A percentile compares a stretch with the other conserved stretches of the same genome.
These are phyloP conservation scores for Ctenodactylus gundi DNA, from an alignment of 2,113 vertebrate genomes.

Conservation along the genomic window DNA sequence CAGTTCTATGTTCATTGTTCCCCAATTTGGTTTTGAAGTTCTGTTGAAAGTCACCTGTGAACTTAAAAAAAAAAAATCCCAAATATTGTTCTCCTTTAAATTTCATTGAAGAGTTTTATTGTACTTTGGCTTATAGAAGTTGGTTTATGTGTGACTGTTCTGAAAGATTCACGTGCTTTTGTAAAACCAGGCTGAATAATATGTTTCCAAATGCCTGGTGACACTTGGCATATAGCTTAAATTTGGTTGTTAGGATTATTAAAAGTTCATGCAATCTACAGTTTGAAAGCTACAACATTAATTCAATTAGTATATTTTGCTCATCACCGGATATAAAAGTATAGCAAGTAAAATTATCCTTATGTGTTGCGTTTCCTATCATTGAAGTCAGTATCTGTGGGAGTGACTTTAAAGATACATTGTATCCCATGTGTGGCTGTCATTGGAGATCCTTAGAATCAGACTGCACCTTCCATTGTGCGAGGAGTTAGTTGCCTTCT, in stretches of 20 bases:
- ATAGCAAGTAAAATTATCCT: not conserved
- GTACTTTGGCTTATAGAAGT: constrained; percentile 68
- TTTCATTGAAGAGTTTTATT: constrained; percentile 79
- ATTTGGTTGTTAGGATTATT: not conserved
- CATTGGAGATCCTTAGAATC: too few species aligned
- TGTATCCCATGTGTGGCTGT: not conserved
- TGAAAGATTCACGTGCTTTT: not conserved
- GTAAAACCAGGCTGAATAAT: not conserved
- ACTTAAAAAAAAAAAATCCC: constrained; percentile 72
- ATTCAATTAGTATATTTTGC: not conserved
- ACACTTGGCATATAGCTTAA: constrained; percentile 4
- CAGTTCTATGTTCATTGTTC: constrained; percentile 85
- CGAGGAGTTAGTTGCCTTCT: not conserved
- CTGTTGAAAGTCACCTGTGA: constrained; percentile 84
- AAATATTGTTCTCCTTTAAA: constrained; percentile 81
- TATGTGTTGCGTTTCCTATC: not conserved
- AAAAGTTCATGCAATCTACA: not conserved
- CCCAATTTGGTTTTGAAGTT: constrained; percentile 87
- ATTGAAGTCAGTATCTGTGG: not conserved
- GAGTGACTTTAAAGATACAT: not conserved
- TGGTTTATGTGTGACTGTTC: constrained; percentile 64
- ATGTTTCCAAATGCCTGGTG: not conserved
- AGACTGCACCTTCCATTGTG: not conserved
- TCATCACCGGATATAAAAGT: not conserved
- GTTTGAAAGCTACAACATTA: not conserved